Evolutionary conservation across 2,797 vertebrate species (phyloP).

Genomic region (Lithobates pipiens): DNA sequence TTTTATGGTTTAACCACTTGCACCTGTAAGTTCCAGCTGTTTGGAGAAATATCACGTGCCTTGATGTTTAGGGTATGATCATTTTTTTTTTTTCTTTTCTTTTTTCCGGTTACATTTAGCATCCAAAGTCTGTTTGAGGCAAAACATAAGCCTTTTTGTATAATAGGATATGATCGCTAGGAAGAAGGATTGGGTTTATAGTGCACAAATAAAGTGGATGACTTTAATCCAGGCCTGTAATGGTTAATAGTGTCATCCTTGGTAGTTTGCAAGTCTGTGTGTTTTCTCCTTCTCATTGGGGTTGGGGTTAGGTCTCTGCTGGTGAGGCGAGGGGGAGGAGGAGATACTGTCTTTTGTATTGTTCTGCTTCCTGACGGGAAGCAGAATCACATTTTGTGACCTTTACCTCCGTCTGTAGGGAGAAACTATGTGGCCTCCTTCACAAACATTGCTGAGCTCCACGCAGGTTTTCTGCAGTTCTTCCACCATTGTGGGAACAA

Average conservation of each 20-base stretch:
- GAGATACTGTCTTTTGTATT: slow-evolving; percentile 48
- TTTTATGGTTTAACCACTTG: too few relatives aligned
- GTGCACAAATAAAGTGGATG: not conserved
- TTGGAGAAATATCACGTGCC: too few relatives aligned
- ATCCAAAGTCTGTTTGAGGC: too few relatives aligned
- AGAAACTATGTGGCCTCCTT: slow-evolving; percentile 37
- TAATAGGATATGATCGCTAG: too few relatives aligned
- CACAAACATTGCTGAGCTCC: slow-evolving; percentile 5
- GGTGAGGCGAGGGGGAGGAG: slow-evolving; percentile 25
- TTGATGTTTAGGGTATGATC: too few relatives aligned
- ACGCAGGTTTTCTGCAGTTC: not conserved
- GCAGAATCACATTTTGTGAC: slow-evolving; percentile 56
- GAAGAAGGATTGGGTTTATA: too few relatives aligned
- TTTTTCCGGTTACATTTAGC: not conserved
- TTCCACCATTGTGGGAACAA: not conserved
- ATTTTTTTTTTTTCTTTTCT: too few relatives aligned
- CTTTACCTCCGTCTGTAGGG: slow-evolving; percentile 40
- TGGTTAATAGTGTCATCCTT: slow-evolving; percentile 1
- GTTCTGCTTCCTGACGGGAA: slow-evolving; percentile 61
- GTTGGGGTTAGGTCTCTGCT: slow-evolving; percentile 33
- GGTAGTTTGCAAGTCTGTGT: slow-evolving; percentile 2
- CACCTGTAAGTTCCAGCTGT: too few relatives aligned
- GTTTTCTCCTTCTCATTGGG: slow-evolving; percentile 2
- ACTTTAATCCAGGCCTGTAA: not conserved
- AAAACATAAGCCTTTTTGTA: too few relatives aligned